Conservation (phyloP, 2,113 vertebrate genomes). For the Myotis brandtii region DNA sequence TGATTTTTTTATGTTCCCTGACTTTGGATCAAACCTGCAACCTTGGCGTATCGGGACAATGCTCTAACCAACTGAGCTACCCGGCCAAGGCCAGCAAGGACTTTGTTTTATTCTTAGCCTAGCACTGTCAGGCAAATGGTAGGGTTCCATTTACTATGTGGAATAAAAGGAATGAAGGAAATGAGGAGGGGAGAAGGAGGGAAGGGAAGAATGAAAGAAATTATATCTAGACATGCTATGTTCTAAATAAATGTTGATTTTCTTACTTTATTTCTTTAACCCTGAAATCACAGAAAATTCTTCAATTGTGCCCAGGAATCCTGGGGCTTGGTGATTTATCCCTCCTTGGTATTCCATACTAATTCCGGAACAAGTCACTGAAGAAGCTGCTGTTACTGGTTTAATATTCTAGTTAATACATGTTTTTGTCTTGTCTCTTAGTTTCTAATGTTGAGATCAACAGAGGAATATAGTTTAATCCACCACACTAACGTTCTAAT, state of each 20-base stretch:
- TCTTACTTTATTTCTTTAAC: conserved; percentile 41
- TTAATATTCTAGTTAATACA: neutral
- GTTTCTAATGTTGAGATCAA: conserved; percentile 34
- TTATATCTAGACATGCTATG: neutral
- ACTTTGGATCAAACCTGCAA: neutral
- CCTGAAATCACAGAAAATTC: neutral
- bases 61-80: neutral
- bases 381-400: neutral
- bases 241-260: conserved; percentile 37
- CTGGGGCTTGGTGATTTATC: neutral
- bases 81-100: neutral
- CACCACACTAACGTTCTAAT: neutral
- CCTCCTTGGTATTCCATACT: neutral
- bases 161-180: conserved; percentile 3
- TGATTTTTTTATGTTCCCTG: neutral
- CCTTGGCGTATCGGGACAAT: neutral
- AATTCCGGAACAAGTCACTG: neutral
- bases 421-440: conserved; percentile 21
- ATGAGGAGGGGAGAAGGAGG: neutral
- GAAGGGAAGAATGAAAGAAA: neutral
- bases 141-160: neutral
- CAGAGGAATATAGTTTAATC: neutral
- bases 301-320: neutral
- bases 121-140: neutral
- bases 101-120: neutral